These are phyloP conservation scores for Collichthys lucidus DNA, from an alignment of 2,113 vertebrate species.

Conservation along the genomic window DNA sequence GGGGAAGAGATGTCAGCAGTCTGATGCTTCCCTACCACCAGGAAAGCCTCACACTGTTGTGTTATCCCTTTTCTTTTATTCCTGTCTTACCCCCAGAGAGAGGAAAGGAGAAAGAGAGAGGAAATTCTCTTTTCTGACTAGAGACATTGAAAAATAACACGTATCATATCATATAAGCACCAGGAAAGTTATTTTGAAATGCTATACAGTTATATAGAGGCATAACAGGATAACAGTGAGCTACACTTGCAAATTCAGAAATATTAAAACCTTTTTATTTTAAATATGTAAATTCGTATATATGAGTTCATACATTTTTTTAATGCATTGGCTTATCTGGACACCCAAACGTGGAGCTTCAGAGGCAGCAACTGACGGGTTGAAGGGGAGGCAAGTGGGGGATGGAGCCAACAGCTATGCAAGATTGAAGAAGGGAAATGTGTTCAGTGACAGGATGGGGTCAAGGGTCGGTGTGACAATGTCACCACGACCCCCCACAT, in stretches of 20 bases:
- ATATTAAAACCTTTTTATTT: too few relatives aligned
- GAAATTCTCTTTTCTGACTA: too few relatives aligned
- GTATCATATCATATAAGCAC: background rate
- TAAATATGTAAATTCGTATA: too few relatives aligned
- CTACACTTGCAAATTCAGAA: too few relatives aligned
- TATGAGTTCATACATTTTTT: background rate
- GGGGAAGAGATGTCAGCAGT: conserved; percentile 8
- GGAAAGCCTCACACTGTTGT: background rate
- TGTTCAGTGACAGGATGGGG: conserved; percentile 64
- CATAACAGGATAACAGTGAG: background rate
- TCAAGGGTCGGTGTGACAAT: conserved; percentile 58
- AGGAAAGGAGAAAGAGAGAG: background rate
- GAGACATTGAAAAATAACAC: background rate
- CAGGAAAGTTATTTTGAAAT: background rate
- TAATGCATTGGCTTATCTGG: background rate
- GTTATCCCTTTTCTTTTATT: background rate
- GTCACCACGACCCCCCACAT: conserved; percentile 24
- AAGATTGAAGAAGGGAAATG: conserved; percentile 33
- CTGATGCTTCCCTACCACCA: conserved; percentile 8
- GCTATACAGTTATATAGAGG: background rate
- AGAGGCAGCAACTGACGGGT: background rate
- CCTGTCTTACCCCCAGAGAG: background rate
- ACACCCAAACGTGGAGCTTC: background rate
- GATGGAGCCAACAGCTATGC: conserved; percentile 22
- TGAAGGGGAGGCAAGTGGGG: conserved; percentile 12